Percentiles rank a stretch among this genome's conserved stretches.
Evolutionary conservation across 2,113 vertebrate species (phyloP).

Genomic region (Chionis minor): DNA sequence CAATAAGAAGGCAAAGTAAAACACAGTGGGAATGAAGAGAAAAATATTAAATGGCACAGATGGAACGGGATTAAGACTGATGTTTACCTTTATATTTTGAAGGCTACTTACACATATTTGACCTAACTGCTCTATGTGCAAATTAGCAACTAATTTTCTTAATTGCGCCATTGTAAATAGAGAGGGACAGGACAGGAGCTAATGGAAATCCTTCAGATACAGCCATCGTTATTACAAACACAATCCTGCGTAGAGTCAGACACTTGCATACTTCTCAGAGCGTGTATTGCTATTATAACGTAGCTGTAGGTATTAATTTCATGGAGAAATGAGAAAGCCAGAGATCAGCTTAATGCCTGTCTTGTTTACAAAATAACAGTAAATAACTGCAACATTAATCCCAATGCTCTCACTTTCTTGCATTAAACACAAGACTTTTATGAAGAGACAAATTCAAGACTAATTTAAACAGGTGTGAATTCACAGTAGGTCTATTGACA

Average conservation of each 20-base stretch:
- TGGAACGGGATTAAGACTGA: background rate
- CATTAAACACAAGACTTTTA: background rate
- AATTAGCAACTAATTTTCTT: background rate
- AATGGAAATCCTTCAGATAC: background rate
- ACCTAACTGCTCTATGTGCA: background rate
- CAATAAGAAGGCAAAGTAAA: background rate
- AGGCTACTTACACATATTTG: background rate
- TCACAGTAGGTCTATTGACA: slow-evolving; percentile 13
- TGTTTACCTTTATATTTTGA: background rate
- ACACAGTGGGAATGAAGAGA: background rate
- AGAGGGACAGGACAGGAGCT: background rate
- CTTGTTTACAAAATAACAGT: slow-evolving; percentile 46
- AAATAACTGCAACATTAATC: slow-evolving; percentile 43
- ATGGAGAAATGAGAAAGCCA: slow-evolving; percentile 1
- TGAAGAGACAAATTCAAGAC: background rate
- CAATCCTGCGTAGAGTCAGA: background rate
- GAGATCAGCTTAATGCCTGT: background rate
- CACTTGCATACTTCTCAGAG: background rate
- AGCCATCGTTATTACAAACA: background rate
- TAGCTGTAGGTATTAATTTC: background rate
- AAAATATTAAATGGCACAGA: background rate
- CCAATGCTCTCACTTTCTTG: background rate
- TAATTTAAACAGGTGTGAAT: slow-evolving; percentile 52
- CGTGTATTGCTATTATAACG: background rate
- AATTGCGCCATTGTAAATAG: background rate